Evolutionary conservation across 1,140 invertebrate genomes (phyloP), one percentile per base, ranked within the genome.

Genomic region (Procambarus virginalis): DNA sequence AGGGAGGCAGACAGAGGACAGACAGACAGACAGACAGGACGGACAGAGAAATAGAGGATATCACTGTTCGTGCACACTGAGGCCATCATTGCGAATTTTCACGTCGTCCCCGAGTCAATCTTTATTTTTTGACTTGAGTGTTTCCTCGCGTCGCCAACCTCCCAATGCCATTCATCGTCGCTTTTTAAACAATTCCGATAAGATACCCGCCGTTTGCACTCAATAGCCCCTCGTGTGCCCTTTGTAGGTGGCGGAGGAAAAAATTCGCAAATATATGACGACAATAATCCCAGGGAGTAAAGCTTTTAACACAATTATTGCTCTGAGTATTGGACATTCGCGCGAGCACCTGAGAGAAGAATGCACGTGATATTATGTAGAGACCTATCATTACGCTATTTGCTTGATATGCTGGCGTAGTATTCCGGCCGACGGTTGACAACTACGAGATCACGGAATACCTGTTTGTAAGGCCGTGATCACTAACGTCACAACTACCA

Each of bases 241-340:
- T 86, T 78, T 86, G 70, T 73, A 86, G 48, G 68, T 73, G 46
- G n/a, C 75, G 22, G 73, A 22, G 22, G 73, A 22, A 77, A 86
- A 86, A 86, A 86, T 73, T 49, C 49, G 17, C 78, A 64, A 81
- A 88, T 81, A 70, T 88, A 88, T 88, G 68, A 75, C 45, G 78
- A 88, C 86, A 88, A 88, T 88, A 88, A 82, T 81, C 78, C 86
- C 51, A 34, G 20, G 78, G 48, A 88, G 79, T 75, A 75, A 88
- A 88, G 86, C 86, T 88, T 88, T 88, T 88, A 88, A 77, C 79
- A 88, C 86, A 88, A 88, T 88, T 88, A 88, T 88, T 75, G 68
- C 79, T 73, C 86, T 55, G 60, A 51, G 86, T 88, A 88, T 88
- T 88, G 86, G 68, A 88, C 79, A 88, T 88, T 81, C 75, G 48